A percentile compares a stretch with the other conserved stretches of the same genome.
Evolutionary conservation across 2,113 vertebrate species (phyloP).

Genomic region (Eulacestoma nigropectus): DNA sequence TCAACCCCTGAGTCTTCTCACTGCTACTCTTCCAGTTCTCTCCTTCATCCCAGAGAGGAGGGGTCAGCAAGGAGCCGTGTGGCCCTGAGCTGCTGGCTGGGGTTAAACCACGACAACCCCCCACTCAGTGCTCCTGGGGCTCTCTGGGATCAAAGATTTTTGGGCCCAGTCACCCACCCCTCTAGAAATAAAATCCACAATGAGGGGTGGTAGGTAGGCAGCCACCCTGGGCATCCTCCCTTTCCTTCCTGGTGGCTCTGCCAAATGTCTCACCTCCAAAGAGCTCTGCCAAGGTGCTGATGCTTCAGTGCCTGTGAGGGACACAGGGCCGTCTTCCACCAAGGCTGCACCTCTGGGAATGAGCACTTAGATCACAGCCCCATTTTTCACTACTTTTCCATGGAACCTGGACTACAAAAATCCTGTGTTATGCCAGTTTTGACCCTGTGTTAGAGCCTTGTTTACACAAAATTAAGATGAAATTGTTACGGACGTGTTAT

Average conservation of each 20-base stretch:
- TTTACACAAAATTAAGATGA: background rate
- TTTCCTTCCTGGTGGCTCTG: background rate
- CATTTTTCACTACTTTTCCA: background rate
- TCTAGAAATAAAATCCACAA: background rate
- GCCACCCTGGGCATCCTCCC: background rate
- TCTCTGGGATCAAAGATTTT: background rate
- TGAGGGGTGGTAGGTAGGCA: rapidly evolving
- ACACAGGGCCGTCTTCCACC: rapidly evolving
- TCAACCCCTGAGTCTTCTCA: background rate
- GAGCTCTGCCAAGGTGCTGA: background rate
- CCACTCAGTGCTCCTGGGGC: background rate
- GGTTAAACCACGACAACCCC: background rate
- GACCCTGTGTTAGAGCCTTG: background rate
- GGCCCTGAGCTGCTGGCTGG: background rate
- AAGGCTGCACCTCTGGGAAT: background rate
- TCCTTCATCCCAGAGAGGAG: background rate
- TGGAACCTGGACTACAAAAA: background rate
- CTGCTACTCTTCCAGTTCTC: background rate
- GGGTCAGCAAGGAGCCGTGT: background rate
- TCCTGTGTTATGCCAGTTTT: background rate
- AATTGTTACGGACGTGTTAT: background rate
- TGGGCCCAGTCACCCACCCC: rapidly evolving
- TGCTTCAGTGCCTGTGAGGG: background rate
- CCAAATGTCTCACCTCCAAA: background rate
- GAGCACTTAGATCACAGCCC: background rate